Percentiles rank a stretch among this genome's conserved stretches.
These are phyloP conservation scores for Anaspis maculata DNA, from an alignment of 2,888 invertebrate species.

Conservation along the genomic window DNA sequence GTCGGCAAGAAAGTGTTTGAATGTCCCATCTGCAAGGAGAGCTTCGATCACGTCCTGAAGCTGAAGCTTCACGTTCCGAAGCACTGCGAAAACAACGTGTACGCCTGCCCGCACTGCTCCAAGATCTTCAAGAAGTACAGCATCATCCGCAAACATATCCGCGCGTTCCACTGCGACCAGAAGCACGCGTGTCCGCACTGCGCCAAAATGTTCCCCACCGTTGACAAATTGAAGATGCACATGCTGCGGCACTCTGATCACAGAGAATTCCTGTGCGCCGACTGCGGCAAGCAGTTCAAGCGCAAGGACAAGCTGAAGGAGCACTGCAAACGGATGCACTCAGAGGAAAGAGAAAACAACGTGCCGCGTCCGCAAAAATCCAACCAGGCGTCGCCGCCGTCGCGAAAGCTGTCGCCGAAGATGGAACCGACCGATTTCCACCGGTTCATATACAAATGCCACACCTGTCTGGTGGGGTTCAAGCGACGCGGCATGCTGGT, in stretches of 20 bases:
- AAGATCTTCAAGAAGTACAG: conserved; percentile 62
- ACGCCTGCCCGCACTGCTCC: conserved; percentile 60
- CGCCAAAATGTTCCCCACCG: conserved; percentile 58
- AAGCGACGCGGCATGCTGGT: conserved; percentile 75
- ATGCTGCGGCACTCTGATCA: conserved; percentile 57
- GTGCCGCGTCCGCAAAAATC: conserved; percentile 24
- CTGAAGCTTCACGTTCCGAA: conserved; percentile 59
- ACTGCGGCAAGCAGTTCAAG: conserved; percentile 71
- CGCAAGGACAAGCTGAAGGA: conserved; percentile 67
- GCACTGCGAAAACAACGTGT: conserved; percentile 56
- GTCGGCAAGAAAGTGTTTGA: conserved; percentile 56
- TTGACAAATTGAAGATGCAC: conserved; percentile 66
- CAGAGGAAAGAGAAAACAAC: conserved; percentile 40
- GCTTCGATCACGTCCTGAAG: conserved; percentile 56
- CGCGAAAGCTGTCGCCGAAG: conserved; percentile 51
- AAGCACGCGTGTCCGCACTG: conserved; percentile 62
- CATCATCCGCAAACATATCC: conserved; percentile 63
- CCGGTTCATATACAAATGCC: conserved; percentile 68
- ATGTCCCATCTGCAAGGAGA: conserved; percentile 64
- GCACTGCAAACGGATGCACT: conserved; percentile 61
- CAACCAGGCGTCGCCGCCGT: conserved; percentile 12
- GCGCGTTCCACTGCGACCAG: conserved; percentile 62
- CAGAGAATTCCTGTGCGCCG: conserved; percentile 61
- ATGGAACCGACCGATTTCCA: conserved; percentile 56
- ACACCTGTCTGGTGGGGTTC: conserved; percentile 65